Percentiles rank a stretch among this genome's conserved stretches.
Evolutionary conservation across 2,797 vertebrate species (phyloP).

Genomic region (Hafferia zeledoni): DNA sequence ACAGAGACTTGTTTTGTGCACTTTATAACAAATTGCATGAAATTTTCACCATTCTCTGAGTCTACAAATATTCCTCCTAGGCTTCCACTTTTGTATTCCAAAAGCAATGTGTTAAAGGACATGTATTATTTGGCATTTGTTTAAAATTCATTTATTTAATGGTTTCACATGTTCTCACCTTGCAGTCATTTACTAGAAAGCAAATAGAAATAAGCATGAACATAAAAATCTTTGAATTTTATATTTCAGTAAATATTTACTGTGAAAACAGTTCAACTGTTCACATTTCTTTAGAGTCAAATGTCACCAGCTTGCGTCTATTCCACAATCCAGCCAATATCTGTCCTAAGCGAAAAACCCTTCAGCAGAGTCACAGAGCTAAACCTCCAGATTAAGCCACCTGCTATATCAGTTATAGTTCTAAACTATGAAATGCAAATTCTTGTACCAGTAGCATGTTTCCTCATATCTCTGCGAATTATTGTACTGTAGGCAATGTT

Average conservation of each 20-base stretch:
- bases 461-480: slow-evolving; percentile 34
- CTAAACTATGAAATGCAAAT: slow-evolving; percentile 30
- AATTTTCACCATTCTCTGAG: neutral
- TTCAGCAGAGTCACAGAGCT: neutral
- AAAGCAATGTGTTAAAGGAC: neutral
- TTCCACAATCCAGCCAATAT: neutral
- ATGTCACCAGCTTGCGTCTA: neutral
- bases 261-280: neutral
- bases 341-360: neutral
- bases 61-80: neutral
- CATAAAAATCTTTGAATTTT: neutral
- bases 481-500: slow-evolving; percentile 29
- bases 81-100: neutral
- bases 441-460: neutral
- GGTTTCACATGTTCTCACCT: neutral
- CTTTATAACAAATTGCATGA: neutral
- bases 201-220: neutral
- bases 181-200: slow-evolving; percentile 4
- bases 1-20: neutral
- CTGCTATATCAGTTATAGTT: neutral
- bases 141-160: slow-evolving; percentile 14
- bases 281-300: slow-evolving; percentile 18
- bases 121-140: neutral
- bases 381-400: neutral
- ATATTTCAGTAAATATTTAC: slow-evolving; percentile 30